phyloP scores from a whole-genome alignment of 1,140 invertebrate genomes.

The Nasonia vitripennis region DNA sequence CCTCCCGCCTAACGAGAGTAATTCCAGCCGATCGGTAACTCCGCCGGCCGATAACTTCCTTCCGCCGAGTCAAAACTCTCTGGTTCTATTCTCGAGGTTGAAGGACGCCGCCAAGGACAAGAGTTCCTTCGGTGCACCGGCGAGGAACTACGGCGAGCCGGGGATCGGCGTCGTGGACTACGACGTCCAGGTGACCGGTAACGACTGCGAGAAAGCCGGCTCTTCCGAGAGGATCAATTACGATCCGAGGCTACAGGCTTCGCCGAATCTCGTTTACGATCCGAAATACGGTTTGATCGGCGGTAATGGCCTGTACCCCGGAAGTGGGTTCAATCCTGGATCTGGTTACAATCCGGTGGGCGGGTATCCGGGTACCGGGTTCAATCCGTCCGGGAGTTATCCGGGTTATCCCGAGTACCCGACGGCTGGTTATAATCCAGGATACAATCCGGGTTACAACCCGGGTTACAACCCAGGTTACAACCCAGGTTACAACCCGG shows the following conservation, averaged over 20 bases:
- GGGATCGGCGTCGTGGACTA: conserved; percentile 29
- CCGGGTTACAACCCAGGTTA: conserved; percentile 18
- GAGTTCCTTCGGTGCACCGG: conserved; percentile 18
- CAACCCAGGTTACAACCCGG: neutral
- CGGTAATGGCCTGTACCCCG: neutral
- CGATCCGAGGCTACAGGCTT: neutral
- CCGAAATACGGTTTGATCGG: neutral
- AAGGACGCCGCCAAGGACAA: conserved; percentile 2
- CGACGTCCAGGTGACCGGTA: conserved; percentile 6
- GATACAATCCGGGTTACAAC: conserved; percentile 20
- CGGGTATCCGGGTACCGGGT: too few species aligned
- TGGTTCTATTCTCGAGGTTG: neutral
- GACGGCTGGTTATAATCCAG: neutral
- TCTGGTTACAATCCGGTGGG: neutral
- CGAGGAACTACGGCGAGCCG: conserved; percentile 51
- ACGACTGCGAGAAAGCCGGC: conserved; percentile 18
- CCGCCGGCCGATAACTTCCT: neutral
- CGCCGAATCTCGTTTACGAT: conserved; percentile 8
- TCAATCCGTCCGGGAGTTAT: neutral
- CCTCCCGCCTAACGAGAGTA: conserved; percentile 3
- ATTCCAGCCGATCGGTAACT: neutral
- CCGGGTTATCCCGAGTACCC: neutral
- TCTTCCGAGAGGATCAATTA: conserved; percentile 31
- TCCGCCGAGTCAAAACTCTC: conserved; percentile 7
- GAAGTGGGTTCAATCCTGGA: neutral